Evolutionary conservation across 2,888 invertebrate species (phyloP), one percentile per base, ranked within the genome.

Genomic region (Tubulanus polymorphus): DNA sequence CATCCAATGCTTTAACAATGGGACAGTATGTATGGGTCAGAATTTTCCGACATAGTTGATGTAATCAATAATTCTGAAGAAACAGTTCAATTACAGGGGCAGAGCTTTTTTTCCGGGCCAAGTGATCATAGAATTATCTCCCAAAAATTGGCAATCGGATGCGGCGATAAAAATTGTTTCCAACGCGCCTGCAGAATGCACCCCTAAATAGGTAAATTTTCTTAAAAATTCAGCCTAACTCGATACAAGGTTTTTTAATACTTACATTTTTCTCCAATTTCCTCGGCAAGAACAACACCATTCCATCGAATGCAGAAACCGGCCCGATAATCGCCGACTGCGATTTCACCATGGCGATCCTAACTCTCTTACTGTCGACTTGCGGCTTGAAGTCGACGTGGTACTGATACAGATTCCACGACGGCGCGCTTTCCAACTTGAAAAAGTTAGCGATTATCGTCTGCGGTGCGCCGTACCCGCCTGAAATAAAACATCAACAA

Each of bases 301-400:
- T 70, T 12, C 78, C 78, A 68, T 78, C 78, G 64, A 78, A 78
- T 1, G 71, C 72, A 15, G 62, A 60, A 0, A 66, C 67, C 26
- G 54, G 55, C 0, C 76, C 75, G 25, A 74, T 50, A 18, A 70
- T 46, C 10, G 69, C 61, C 25, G 66, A 62, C 56, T 74, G 72
- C 3, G 61, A 51, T 27, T 62, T 64, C 8, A 78, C 60, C n/a
- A 78, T 55, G 1, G 63, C 69, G 51, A 63, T 64, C 12, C 72
- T 63, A 60, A 75, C 54, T 18, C 60, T 68, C 28, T 65, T 68
- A 45, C 62, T 67, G 12, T 75, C 76, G 3, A 75, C 59, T 10
- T 64, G 63, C 15, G 78, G 78, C 10, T 63, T 64, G 60, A 71
- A 78, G 49, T 66, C 68, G n/a, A 78, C 73, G 57, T 72, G 71